Conservation (phyloP, 2,113 vertebrate species). For the Syngnathus typhle region DNA sequence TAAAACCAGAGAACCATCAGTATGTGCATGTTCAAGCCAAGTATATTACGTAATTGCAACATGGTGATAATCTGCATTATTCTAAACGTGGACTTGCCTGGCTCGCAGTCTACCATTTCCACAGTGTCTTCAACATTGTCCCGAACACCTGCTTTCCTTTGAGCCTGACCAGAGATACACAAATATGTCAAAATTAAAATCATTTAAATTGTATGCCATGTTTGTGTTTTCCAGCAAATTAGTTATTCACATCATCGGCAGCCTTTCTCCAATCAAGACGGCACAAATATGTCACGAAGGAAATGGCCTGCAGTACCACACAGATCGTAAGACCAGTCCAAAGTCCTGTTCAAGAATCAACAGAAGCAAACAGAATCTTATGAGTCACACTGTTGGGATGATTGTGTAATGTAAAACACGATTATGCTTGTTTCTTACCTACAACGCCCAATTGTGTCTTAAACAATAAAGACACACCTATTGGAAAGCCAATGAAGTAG, state of each 20-base stretch:
- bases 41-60: no score
- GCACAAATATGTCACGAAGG: slow-evolving; percentile 69
- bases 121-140: slow-evolving; percentile 11
- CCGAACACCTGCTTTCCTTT: slow-evolving; percentile 49
- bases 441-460: slow-evolving; percentile 71
- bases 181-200: neutral
- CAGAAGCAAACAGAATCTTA: neutral
- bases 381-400: neutral
- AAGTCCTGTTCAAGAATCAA: slow-evolving; percentile 69
- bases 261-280: slow-evolving; percentile 80
- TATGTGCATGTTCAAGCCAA: no score
- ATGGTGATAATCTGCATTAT: no score
- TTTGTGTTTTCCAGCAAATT: neutral
- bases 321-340: slow-evolving; percentile 81
- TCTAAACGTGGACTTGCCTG: neutral
- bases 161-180: slow-evolving; percentile 40
- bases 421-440: slow-evolving; percentile 58
- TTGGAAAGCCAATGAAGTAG: slow-evolving; percentile 76
- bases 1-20: no score
- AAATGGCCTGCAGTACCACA: slow-evolving; percentile 65
- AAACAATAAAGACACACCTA: slow-evolving; percentile 78
- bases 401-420: neutral
- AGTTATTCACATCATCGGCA: slow-evolving; percentile 71
- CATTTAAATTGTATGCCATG: neutral
- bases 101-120: neutral